phyloP scores from a whole-genome alignment of 2,888 invertebrate genomes.

The Stenoptilia bipunctidactyla region DNA sequence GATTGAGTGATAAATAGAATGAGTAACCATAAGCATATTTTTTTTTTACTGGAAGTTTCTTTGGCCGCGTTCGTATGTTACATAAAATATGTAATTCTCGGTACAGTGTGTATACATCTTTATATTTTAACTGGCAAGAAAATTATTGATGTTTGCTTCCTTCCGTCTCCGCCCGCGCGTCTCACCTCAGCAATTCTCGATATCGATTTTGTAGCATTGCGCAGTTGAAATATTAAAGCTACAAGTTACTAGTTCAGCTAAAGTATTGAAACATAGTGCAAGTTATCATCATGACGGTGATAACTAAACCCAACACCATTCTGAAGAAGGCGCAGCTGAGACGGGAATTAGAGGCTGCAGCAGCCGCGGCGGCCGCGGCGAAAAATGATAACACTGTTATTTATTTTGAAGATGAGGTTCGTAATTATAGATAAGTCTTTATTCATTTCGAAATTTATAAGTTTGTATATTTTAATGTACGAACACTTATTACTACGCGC shows the following conservation, averaged over 20 bases:
- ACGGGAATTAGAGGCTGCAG: background rate
- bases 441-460: background rate
- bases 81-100: too few species aligned
- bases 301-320: slow-evolving; percentile 77
- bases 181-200: background rate
- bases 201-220: background rate
- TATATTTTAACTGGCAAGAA: slow-evolving; percentile 3
- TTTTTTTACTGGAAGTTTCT: background rate
- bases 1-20: background rate
- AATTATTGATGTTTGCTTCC: slow-evolving; percentile 9
- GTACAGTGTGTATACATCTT: too few species aligned
- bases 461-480: background rate
- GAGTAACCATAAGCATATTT: background rate
- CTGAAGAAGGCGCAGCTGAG: slow-evolving; percentile 72
- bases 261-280: too few species aligned
- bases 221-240: slow-evolving; percentile 8
- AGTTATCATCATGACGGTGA: slow-evolving; percentile 77
- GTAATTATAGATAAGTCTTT: slow-evolving; percentile 14
- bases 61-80: background rate
- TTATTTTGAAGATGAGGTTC: slow-evolving; percentile 35
- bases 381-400: background rate
- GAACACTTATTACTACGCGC: background rate
- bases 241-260: background rate
- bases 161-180: background rate
- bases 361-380: background rate